A percentile compares a stretch with the other conserved stretches of the same genome.
Evolutionary conservation across 1,140 invertebrate species (phyloP).

Genomic region (Euwallacea fornicatus): DNA sequence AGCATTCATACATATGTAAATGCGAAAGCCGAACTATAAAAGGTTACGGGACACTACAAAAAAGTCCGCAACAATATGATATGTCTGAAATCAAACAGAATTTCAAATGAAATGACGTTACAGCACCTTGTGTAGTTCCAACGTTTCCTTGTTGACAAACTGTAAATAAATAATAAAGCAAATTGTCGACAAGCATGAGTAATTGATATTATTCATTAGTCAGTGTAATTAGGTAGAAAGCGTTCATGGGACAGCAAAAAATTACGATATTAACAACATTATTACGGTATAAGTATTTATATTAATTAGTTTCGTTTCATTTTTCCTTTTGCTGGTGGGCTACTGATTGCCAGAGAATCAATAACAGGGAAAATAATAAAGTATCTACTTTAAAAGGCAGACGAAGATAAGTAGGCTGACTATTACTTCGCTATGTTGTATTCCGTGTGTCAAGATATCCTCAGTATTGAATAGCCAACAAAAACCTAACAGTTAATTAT

Average conservation of each 20-base stretch:
- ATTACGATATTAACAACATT: slow-evolving; percentile 20
- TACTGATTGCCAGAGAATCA: slow-evolving; percentile 7
- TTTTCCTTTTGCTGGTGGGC: slow-evolving; percentile 3
- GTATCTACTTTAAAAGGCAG: too few species aligned
- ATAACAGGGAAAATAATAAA: slow-evolving; percentile 7
- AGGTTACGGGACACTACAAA: too few species aligned
- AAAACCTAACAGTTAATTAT: too few species aligned
- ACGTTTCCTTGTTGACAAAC: slow-evolving; percentile 2
- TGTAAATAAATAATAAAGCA: slow-evolving; percentile 11
- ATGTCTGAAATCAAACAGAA: not conserved
- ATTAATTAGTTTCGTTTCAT: slow-evolving; percentile 14
- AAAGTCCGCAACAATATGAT: too few species aligned
- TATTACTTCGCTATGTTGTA: too few species aligned
- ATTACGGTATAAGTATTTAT: slow-evolving; percentile 25
- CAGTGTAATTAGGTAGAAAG: slow-evolving; percentile 25
- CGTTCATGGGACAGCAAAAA: slow-evolving; percentile 10
- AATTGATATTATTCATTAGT: slow-evolving; percentile 24
- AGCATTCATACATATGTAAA: too few species aligned
- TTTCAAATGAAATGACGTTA: not conserved
- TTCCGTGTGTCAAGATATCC: too few species aligned
- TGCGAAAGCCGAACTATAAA: too few species aligned
- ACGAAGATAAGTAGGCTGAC: too few species aligned
- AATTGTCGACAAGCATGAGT: slow-evolving; percentile 20
- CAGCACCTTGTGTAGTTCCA: not conserved
- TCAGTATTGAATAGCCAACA: too few species aligned